Base-by-base conservation (phyloP, 2,113 vertebrate species). In the Morone saxatilis region DNA sequence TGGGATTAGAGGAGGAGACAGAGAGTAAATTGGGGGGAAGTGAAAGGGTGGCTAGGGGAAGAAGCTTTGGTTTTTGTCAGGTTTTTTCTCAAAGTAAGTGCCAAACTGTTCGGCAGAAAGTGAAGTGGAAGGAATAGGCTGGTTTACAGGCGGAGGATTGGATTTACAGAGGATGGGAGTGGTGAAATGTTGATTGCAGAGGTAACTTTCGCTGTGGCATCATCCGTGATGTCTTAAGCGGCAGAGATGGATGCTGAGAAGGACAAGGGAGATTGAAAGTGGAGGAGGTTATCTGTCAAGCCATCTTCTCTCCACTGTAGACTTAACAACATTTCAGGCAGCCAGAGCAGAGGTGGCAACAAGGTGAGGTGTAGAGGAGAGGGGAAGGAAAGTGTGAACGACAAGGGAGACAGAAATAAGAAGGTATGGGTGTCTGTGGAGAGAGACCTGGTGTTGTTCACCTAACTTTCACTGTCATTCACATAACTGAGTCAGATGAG, bases 261-360 rank as follows among this genome's bases (percentile, higher is more conserved):
- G 73, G 66, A 79, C 79, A 80, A 51, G 54, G 38, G 59, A 69
- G 79, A 85, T 72, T 84, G 74, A 71, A 79, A 79, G 73, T 69
- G 63, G 57, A 74, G 59, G 73, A 79, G 85, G 81, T 83, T 78
- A 88, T 88, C 80, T 87, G 66, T 85, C 80, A 85, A 85, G 83
- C 45, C 41, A 76, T 81, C 72, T 65, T 83, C 76, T 76, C 70
- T 67, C 66, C 45, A 70, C 53, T 76, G 61, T 19, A 63, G 73
- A 40, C 76, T 65, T 79, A 81, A 65, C 66, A 81, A 60, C 83
- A 76, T 88, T 76, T 83, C 63, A 80, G 57, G n/a, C 68, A 61
- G 17, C 67, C 22, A 25, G 65, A 71, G 71, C 7, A 31, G 54
- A 75, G 62, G 73, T 67, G 47, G 48, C 25, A 84, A 72, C 76